phyloP scores from a whole-genome alignment of 23 tunicate species.

The Trididemnum miniatum region DNA sequence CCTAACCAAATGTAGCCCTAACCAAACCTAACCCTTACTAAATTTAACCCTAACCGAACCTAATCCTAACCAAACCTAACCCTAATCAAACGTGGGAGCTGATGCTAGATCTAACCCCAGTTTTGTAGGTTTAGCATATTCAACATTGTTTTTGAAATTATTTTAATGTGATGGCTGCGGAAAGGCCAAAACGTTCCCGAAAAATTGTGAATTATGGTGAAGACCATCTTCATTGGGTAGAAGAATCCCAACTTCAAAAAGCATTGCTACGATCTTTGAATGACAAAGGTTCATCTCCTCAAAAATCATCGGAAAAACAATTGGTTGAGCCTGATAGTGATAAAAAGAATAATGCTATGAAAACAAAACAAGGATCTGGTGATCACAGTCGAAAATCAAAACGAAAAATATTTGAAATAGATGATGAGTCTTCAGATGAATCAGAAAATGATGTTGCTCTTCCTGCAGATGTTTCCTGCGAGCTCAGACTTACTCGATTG shows the following conservation, averaged over 20 bases:
- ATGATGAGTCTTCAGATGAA: background rate
- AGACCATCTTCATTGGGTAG: conserved; percentile 88
- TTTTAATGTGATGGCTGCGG: conserved; percentile 25
- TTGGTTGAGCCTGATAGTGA: background rate
- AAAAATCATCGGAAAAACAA: background rate
- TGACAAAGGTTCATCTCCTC: conserved; percentile 44
- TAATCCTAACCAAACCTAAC: no score
- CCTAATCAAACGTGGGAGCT: no score
- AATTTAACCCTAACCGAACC: no score
- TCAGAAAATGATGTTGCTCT: background rate
- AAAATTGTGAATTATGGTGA: conserved; percentile 74
- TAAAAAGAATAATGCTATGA: background rate
- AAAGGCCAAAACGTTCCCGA: conserved; percentile 73
- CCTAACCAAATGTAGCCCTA: no score
- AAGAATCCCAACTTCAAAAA: conserved; percentile 77
- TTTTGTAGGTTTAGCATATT: no score
- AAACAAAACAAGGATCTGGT: background rate
- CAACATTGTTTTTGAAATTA: no score
- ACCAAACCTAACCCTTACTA: no score
- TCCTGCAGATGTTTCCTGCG: conserved; percentile 17
- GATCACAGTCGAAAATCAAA: no score
- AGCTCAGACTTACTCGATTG: conserved; percentile 43
- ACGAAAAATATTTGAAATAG: no score
- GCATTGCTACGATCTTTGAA: conserved; percentile 72
- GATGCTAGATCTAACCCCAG: no score